Evolutionary conservation across 2,113 vertebrate species (phyloP).

Genomic region (Stercorarius parasiticus): DNA sequence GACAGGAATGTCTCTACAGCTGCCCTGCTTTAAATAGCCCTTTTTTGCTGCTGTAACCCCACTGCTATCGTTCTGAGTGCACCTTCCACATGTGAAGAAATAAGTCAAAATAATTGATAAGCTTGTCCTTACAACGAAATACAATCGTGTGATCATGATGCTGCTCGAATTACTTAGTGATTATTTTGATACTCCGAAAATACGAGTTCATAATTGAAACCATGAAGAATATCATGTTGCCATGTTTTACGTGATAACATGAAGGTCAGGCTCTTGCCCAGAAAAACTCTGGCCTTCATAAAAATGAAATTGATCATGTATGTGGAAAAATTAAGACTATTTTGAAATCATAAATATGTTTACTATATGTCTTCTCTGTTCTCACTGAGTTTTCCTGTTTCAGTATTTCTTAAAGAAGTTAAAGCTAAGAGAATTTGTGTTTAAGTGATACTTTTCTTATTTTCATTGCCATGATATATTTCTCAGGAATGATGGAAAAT

Average conservation of each 20-base stretch:
- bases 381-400: neutral
- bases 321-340: neutral
- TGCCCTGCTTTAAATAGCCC: neutral
- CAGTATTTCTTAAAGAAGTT: neutral
- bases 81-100: neutral
- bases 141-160: fast-evolving
- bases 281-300: neutral
- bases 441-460: neutral
- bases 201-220: neutral
- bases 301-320: neutral
- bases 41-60: neutral
- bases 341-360: neutral
- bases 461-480: neutral
- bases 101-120: neutral
- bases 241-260: neutral
- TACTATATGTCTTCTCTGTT: fast-evolving
- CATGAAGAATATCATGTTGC: neutral
- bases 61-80: neutral
- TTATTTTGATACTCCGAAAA: neutral
- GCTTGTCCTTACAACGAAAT: neutral
- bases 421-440: neutral
- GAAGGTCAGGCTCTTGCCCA: neutral
- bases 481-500: neutral
- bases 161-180: neutral
- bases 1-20: neutral